phyloP scores from a whole-genome alignment of 2,113 vertebrate species.

The Zosterops hypoxanthus region DNA sequence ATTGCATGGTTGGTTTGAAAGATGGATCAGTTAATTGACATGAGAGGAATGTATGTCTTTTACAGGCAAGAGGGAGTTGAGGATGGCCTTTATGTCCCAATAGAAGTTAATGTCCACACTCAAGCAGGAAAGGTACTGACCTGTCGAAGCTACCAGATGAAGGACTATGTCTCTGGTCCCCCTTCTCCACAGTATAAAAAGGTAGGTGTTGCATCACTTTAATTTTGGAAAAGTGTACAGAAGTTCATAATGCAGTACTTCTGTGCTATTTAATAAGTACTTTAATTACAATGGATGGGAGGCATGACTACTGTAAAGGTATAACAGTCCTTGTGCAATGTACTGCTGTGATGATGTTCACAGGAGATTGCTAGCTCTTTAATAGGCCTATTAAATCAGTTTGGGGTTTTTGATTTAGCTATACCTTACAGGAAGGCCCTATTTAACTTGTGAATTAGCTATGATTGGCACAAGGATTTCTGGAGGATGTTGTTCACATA shows the following conservation, averaged over 20 bases:
- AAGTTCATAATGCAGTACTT: neutral
- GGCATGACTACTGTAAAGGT: neutral
- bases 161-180: constrained; percentile 74
- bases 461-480: neutral
- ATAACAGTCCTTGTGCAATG: neutral
- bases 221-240: neutral
- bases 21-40: neutral
- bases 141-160: constrained; percentile 92
- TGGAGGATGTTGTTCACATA: neutral
- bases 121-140: constrained; percentile 70
- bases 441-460: neutral
- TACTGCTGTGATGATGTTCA: neutral
- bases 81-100: constrained; percentile 79
- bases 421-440: neutral
- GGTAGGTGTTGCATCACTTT: constrained; percentile 64
- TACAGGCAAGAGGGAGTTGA: constrained; percentile 89
- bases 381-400: neutral
- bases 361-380: neutral
- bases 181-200: constrained; percentile 95
- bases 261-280: neutral
- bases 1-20: neutral
- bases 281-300: neutral
- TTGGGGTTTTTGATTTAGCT: neutral
- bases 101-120: constrained; percentile 83
- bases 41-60: constrained; percentile 29